These are phyloP conservation scores for Torymus aiolomorphi DNA, from an alignment of 2,888 invertebrate genomes.

Conservation along the genomic window DNA sequence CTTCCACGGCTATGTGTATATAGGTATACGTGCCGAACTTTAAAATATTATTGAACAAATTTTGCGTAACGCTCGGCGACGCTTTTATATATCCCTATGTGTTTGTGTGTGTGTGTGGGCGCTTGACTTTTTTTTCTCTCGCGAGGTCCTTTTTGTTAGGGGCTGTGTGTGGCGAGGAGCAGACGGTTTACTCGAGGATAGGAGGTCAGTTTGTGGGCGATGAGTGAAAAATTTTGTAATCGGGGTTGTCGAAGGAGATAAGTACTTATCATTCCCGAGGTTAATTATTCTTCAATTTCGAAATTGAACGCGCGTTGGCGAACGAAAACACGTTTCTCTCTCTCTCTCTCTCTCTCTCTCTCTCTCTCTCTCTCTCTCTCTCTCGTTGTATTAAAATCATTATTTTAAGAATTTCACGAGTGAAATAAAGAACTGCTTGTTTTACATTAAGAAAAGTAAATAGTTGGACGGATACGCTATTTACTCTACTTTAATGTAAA, in stretches of 20 bases:
- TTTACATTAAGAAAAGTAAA: slow-evolving; percentile 22
- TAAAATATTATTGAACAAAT: slow-evolving; percentile 72
- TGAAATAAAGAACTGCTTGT: not conserved
- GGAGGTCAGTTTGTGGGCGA: too few species aligned
- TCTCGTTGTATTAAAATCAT: not conserved
- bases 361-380: too few species aligned
- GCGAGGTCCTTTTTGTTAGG: too few species aligned
- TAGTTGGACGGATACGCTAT: not conserved
- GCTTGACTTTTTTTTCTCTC: slow-evolving; percentile 2
- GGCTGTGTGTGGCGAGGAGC: too few species aligned
- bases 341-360: too few species aligned
- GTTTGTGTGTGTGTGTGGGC: too few species aligned
- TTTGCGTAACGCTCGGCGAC: slow-evolving; percentile 48
- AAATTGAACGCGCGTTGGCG: too few species aligned
- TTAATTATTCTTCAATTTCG: too few species aligned
- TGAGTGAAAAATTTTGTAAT: too few species aligned
- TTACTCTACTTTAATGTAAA: slow-evolving; percentile 5
- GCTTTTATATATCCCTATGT: not conserved
- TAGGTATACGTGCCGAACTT: slow-evolving; percentile 63
- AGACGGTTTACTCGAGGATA: too few species aligned
- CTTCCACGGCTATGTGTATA: slow-evolving; percentile 54
- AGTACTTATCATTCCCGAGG: not conserved
- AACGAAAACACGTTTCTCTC: too few species aligned
- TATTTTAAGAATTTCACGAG: not conserved
- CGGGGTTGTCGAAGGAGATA: not conserved